Percentiles rank a stretch among this genome's conserved stretches.
Evolutionary conservation across 2,888 invertebrate genomes (phyloP).

Genomic region (Lathronympha strigana): DNA sequence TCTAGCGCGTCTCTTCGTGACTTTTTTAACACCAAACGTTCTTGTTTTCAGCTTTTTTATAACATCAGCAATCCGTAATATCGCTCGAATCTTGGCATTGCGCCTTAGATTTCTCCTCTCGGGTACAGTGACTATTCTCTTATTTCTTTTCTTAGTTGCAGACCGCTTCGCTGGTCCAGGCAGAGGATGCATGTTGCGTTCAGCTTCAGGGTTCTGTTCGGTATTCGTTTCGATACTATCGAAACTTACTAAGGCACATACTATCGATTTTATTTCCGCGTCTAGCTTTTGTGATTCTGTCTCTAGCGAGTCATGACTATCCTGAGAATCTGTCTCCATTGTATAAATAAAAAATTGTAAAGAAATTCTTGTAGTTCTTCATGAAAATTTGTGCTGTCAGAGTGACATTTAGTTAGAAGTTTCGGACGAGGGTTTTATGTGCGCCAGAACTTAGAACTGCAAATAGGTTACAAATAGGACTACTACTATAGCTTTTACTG

Average conservation of each 20-base stretch:
- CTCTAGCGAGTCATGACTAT: not conserved
- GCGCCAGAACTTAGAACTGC: not conserved
- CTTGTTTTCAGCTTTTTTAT: not conserved
- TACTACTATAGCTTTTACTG: not conserved
- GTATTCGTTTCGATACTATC: not conserved
- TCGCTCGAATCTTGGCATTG: not conserved
- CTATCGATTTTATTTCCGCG: not conserved
- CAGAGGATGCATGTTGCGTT: not conserved
- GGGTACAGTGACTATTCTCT: not conserved
- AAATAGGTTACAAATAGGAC: not conserved
- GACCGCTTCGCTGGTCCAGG: not conserved
- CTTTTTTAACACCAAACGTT: not conserved
- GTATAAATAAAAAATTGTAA: not conserved
- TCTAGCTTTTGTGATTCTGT: slow-evolving; percentile 2
- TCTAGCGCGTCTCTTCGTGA: slow-evolving; percentile 1
- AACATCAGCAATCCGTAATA: slow-evolving; percentile 1
- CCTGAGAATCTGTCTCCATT: slow-evolving; percentile 1
- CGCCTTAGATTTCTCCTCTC: not conserved
- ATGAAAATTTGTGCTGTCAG: not conserved
- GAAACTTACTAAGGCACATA: not conserved
- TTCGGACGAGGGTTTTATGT: not conserved
- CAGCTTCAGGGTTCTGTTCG: not conserved
- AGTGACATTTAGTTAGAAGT: not conserved
- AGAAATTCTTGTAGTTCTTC: slow-evolving; percentile 3
- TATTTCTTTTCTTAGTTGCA: not conserved